Percentiles rank a stretch among this genome's conserved stretches.
These are phyloP conservation scores for Oncorhynchus gorbuscha DNA, from an alignment of 2,113 vertebrate species.

Conservation along the genomic window DNA sequence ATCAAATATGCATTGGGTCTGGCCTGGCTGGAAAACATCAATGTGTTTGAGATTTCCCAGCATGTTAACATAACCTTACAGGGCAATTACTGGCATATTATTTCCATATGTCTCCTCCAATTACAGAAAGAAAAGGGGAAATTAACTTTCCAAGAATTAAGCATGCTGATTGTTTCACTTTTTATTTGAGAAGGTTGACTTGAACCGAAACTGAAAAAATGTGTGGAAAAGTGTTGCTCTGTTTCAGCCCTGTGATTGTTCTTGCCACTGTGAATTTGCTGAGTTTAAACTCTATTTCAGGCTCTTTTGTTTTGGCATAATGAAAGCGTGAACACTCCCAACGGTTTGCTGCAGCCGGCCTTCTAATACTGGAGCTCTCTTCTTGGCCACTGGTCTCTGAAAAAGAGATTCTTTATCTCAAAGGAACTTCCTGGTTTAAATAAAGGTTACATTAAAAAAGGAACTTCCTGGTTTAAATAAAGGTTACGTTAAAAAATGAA, in stretches of 20 bases:
- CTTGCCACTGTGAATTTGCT: slow-evolving; percentile 19
- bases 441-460: background rate
- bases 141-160: slow-evolving; percentile 44
- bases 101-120: slow-evolving; percentile 66
- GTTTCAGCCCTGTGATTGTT: slow-evolving; percentile 17
- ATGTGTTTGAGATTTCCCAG: slow-evolving; percentile 64
- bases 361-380: background rate
- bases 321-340: slow-evolving; percentile 9
- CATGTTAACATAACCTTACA: slow-evolving; percentile 61
- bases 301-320: slow-evolving; percentile 24
- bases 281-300: slow-evolving; percentile 28
- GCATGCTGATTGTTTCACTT: slow-evolving; percentile 33
- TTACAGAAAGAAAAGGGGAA: slow-evolving; percentile 42
- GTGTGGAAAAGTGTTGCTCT: slow-evolving; percentile 15
- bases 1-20: slow-evolving; percentile 21
- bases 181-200: slow-evolving; percentile 29
- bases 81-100: slow-evolving; percentile 59
- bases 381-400: background rate
- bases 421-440: background rate
- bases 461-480: background rate
- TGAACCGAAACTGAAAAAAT: slow-evolving; percentile 9
- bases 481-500: background rate
- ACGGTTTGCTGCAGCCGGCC: slow-evolving; percentile 3
- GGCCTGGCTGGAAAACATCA: slow-evolving; percentile 56
- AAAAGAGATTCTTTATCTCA: background rate